Percentiles rank a stretch among this genome's conserved stretches.
phyloP scores from a whole-genome alignment of 2,888 invertebrate species.

The Eumerus sabulonum region DNA sequence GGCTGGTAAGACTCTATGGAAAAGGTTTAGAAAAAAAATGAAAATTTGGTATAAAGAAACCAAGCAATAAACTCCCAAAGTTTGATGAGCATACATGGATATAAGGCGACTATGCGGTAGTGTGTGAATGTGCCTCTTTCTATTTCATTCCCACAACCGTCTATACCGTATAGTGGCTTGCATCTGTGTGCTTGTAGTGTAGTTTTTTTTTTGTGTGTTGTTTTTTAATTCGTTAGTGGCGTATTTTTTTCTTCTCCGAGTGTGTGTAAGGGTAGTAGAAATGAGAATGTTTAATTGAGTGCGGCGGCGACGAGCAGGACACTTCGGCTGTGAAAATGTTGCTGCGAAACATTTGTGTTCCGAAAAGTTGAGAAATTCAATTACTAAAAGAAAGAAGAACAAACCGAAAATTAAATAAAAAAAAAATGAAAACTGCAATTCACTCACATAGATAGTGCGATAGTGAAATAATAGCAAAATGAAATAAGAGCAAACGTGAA shows the following conservation, averaged over 20 bases:
- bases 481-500: slow-evolving; percentile 23
- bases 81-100: slow-evolving; percentile 58
- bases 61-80: slow-evolving; percentile 48
- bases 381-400: too few relatives aligned
- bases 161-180: too few relatives aligned
- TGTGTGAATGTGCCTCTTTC: slow-evolving; percentile 54
- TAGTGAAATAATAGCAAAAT: slow-evolving; percentile 4
- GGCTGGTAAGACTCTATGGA: not conserved
- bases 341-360: slow-evolving; percentile 60
- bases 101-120: slow-evolving; percentile 42
- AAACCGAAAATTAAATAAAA: slow-evolving; percentile 18
- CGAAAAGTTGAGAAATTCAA: slow-evolving; percentile 47
- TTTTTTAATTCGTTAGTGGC: slow-evolving; percentile 52
- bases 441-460: slow-evolving; percentile 8
- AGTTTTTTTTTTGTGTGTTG: slow-evolving; percentile 43
- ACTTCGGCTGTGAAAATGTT: slow-evolving; percentile 59
- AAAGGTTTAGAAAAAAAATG: slow-evolving; percentile 7
- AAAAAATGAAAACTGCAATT: slow-evolving; percentile 12
- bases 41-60: slow-evolving; percentile 56
- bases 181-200: slow-evolving; percentile 35
- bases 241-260: too few relatives aligned
- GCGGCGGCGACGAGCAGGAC: slow-evolving; percentile 63
- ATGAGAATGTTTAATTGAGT: slow-evolving; percentile 67
- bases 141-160: not conserved
- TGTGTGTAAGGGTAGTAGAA: slow-evolving; percentile 63